Conservation (phyloP, 2,113 vertebrate species). For the Engystomops pustulosus region DNA sequence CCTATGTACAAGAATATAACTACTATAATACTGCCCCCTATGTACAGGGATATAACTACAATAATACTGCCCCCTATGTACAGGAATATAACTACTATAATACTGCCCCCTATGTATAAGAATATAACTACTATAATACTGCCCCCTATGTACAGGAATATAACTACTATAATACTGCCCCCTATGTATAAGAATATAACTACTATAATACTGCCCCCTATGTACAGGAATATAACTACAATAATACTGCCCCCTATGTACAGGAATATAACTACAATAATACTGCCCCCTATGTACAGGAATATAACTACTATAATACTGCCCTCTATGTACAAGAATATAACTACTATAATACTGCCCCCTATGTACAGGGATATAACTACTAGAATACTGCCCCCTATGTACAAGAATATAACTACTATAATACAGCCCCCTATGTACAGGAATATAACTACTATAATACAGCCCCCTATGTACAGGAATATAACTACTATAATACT, state of each 20-base stretch:
- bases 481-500: conserved; percentile 16
- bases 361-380: conserved; percentile 6
- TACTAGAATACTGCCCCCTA: conserved; percentile 1
- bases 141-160: background rate
- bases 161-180: background rate
- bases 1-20: too few relatives aligned
- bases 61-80: too few relatives aligned
- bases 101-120: too few relatives aligned
- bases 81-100: too few relatives aligned
- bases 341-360: conserved; percentile 4
- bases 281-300: too few relatives aligned
- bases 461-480: background rate
- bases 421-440: conserved; percentile 5
- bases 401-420: conserved; percentile 13
- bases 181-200: background rate
- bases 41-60: too few relatives aligned
- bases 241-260: too few relatives aligned
- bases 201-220: background rate
- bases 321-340: background rate
- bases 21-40: too few relatives aligned
- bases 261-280: too few relatives aligned
- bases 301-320: too few relatives aligned
- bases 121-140: background rate
- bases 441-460: conserved; percentile 12
- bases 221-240: background rate